Base-by-base conservation (phyloP, 1,140 invertebrate genomes). In the Drosophila takahashii region DNA sequence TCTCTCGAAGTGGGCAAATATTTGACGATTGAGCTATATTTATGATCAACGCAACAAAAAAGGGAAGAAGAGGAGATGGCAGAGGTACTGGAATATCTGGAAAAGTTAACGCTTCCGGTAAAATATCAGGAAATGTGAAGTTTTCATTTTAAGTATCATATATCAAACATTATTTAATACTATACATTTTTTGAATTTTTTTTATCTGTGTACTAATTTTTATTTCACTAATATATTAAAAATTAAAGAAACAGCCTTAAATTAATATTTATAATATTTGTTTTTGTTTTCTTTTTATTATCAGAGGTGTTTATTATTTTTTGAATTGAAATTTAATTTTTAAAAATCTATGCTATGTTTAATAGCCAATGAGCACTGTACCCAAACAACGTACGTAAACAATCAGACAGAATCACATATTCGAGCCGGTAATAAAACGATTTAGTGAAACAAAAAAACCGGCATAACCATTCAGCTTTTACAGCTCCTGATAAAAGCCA, bases 21-120 rank as follows among this genome's bases (percentile, higher is more conserved):
- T 71, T 71, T 57, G 65, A 70, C 48, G 67, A 70, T 70, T 56
- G 51, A 56, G 34, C 51, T 27, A 39, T 70, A 70, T 71, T 70
- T 70, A 70, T 41, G 66, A 41, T 42, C 13, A 51, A 2, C 3
- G 59, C 45, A 22, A 41, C 26, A 50, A 10, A 15, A 62, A 62
- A 18, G 10, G 27, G n/a, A 61, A 29, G 32, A 37, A 42, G 39
- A 18, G 62, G 26, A 18, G n/a, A 16, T 15, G 15, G 41, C n/a
- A 56, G n/a, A 13, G 18, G 56, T 22, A 59, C 61, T 26, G 41
- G 32, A 37, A 27, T 15, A 6, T 8, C 26, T 29, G 7, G 41
- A 37, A 48, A 26, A 4, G 44, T 7, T 3, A 37, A 9, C 4
- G 13, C 32, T 59, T 39, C 56, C 44, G 42, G 56, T n/a, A 2